Conservation (phyloP, 2,888 invertebrate species). For the Drosophila nr. perissopoda region DNA sequence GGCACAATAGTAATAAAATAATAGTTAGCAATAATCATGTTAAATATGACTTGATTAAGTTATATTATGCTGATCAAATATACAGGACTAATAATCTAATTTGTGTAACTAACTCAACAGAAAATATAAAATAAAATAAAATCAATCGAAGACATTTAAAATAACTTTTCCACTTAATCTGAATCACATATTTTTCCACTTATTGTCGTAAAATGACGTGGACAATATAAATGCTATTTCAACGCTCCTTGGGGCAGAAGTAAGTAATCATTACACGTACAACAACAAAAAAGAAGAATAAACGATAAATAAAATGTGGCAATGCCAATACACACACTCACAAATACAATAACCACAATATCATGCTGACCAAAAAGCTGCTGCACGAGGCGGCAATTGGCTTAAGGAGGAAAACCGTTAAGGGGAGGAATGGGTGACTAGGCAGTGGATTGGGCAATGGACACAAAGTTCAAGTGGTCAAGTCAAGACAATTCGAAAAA, state of each 20-base stretch:
- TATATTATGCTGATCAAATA: neutral
- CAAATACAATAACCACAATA: constrained; percentile 16
- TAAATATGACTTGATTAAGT: neutral
- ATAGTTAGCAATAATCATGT: neutral
- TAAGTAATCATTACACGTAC: constrained; percentile 42
- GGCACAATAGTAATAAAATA: neutral
- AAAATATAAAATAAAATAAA: neutral
- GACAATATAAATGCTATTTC: constrained; percentile 34
- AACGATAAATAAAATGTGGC: constrained; percentile 66
- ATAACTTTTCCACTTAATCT: constrained; percentile 26
- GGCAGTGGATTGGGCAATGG: constrained; percentile 14
- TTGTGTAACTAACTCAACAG: neutral
- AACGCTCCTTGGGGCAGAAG: constrained; percentile 20
- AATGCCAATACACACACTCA: constrained; percentile 19
- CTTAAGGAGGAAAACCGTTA: constrained; percentile 4
- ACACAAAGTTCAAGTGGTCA: constrained; percentile 66
- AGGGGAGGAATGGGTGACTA: neutral
- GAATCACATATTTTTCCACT: constrained; percentile 51
- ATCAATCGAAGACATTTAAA: constrained; percentile 5
- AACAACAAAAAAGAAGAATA: constrained; percentile 29
- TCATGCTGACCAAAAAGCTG: constrained; percentile 25
- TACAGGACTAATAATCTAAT: neutral
- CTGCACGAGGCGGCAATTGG: constrained; percentile 24
- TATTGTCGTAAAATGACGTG: constrained; percentile 55
- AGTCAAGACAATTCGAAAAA: constrained; percentile 79